Evolutionary conservation across 1,140 invertebrate genomes (phyloP).

Genomic region (roundworm (Caenorhabditis elegans)): DNA sequence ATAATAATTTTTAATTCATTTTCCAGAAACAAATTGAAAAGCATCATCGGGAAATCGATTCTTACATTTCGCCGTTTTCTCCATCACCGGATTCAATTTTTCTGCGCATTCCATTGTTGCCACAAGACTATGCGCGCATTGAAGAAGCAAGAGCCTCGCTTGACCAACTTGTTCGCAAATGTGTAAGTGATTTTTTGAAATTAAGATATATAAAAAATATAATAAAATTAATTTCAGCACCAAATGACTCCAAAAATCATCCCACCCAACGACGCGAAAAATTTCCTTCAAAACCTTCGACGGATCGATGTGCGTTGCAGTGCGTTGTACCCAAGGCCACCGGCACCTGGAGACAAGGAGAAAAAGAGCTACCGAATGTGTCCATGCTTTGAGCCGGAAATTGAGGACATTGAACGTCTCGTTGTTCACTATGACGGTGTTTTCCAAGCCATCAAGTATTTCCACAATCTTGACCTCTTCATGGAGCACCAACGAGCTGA

Average conservation of each 20-base stretch:
- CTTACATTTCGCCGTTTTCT: not conserved
- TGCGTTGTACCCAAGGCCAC: not conserved
- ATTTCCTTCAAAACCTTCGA: not conserved
- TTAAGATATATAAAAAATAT: not conserved
- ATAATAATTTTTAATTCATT: too few species aligned
- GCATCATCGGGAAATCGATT: constrained; percentile 1
- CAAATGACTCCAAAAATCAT: not conserved
- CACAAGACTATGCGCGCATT: not conserved
- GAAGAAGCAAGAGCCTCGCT: not conserved
- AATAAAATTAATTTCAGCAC: not conserved
- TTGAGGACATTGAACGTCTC: not conserved
- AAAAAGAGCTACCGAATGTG: constrained; percentile 19
- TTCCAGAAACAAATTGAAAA: constrained; percentile 16
- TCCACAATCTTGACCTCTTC: not conserved
- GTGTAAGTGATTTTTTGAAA: not conserved
- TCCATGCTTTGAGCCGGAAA: not conserved
- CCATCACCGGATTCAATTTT: not conserved
- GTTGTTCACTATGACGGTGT: not conserved
- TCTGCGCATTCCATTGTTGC: not conserved
- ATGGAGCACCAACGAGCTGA: not conserved
- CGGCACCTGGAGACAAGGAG: not conserved
- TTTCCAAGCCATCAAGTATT: not conserved
- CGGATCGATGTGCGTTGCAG: not conserved
- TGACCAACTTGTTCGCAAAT: not conserved
- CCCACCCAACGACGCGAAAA: not conserved